Conservation (phyloP, 1,140 invertebrate species). For the Armadillidium nasatum region DNA sequence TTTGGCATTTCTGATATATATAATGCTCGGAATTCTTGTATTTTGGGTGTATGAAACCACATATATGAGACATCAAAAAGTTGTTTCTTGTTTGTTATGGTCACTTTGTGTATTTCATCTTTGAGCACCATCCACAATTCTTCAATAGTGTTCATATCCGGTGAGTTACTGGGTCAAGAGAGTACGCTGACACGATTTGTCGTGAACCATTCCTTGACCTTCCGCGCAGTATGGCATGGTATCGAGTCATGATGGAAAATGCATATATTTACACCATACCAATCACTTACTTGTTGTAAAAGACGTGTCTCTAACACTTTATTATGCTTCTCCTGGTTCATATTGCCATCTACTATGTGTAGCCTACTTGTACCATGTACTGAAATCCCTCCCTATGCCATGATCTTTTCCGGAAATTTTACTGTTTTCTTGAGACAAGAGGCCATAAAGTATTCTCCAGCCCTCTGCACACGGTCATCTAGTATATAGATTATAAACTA, state of each 20-base stretch:
- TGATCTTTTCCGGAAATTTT: neutral
- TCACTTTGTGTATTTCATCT: constrained; percentile 17
- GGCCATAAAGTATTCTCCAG: neutral
- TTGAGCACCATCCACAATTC: neutral
- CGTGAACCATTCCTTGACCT: constrained; percentile 23
- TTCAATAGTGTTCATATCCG: constrained; percentile 12
- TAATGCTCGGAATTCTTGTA: no score
- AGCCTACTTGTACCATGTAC: constrained; percentile 33
- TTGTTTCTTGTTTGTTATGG: neutral
- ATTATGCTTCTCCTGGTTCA: constrained; percentile 30
- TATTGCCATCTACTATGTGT: constrained; percentile 42
- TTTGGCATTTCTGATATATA: no score
- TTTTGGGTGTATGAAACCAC: constrained; percentile 6
- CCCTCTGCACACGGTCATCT: neutral
- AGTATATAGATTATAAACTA: neutral
- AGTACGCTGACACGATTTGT: neutral
- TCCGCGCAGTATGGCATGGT: constrained; percentile 43
- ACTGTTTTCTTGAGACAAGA: neutral
- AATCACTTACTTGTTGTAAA: constrained; percentile 37
- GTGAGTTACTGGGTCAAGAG: constrained; percentile 6
- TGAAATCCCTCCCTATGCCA: no score
- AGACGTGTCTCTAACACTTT: no score
- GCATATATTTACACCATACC: neutral
- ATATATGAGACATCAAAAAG: neutral
- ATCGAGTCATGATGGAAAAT: constrained; percentile 17